Conservation (phyloP, 2,888 invertebrate species). For the Galerucella calmariensis region DNA sequence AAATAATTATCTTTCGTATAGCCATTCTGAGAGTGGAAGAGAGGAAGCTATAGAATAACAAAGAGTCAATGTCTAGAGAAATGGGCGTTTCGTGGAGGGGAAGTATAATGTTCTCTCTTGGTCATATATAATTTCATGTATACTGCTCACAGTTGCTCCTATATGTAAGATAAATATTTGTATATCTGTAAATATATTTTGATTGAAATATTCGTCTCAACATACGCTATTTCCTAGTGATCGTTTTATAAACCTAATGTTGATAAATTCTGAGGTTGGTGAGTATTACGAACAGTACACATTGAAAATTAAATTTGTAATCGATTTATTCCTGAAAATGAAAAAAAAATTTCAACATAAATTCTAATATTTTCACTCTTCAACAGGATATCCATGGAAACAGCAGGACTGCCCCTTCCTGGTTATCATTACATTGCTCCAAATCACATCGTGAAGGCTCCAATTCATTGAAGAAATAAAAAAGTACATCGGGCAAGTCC, state of each 20-base stretch:
- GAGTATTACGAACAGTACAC: neutral
- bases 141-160: too few species aligned
- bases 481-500: conserved; percentile 59
- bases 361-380: conserved; percentile 22
- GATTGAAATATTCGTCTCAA: too few species aligned
- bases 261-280: neutral
- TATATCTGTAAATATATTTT: too few species aligned
- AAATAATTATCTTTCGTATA: too few species aligned
- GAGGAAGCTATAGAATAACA: too few species aligned
- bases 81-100: too few species aligned
- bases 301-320: neutral
- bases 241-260: neutral
- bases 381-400: conserved; percentile 92
- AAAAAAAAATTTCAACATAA: neutral
- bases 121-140: too few species aligned
- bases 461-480: conserved; percentile 74
- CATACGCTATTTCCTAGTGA: neutral
- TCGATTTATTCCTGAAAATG: neutral
- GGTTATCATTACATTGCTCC: conserved; percentile 93
- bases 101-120: too few species aligned
- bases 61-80: too few species aligned
- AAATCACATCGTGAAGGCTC: conserved; percentile 92
- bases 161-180: too few species aligned
- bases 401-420: conserved; percentile 89
- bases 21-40: too few species aligned